Conservation (phyloP, 2,113 vertebrate genomes). For the Saguinus midas region DNA sequence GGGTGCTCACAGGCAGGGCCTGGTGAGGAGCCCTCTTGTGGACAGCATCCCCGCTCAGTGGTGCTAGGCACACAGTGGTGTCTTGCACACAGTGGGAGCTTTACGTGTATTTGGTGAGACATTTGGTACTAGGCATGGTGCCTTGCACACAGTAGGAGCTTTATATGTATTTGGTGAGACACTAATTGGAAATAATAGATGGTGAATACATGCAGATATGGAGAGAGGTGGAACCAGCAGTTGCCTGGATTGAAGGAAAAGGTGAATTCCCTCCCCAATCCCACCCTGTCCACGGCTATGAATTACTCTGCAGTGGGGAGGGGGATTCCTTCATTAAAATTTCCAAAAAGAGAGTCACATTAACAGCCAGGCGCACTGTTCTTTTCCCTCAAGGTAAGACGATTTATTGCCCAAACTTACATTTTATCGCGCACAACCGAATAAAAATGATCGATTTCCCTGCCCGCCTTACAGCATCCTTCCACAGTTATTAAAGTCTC, state of each 20-base stretch:
- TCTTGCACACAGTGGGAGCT: no score
- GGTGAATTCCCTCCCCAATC: not conserved
- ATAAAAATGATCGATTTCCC: constrained; percentile 83
- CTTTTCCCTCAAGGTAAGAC: constrained; percentile 80
- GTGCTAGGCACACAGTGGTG: no score
- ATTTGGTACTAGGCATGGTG: not conserved
- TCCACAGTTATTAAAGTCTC: constrained; percentile 79
- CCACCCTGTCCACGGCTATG: not conserved
- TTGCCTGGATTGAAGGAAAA: not conserved
- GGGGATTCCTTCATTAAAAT: constrained; percentile 40
- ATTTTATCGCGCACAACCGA: constrained; percentile 79
- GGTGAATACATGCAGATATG: no score
- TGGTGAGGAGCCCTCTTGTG: not conserved
- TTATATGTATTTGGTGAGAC: not conserved
- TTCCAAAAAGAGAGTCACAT: constrained; percentile 43
- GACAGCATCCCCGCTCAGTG: no score
- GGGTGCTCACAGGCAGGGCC: not conserved
- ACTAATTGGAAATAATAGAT: not conserved
- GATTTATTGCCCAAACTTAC: constrained; percentile 80
- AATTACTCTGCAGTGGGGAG: not conserved
- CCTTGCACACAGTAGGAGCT: not conserved
- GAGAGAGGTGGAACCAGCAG: not conserved
- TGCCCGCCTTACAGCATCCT: constrained; percentile 79
- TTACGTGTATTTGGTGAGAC: not conserved
- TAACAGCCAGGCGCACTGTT: constrained; percentile 55